These are phyloP conservation scores for Petaurus breviceps DNA, from an alignment of 2,113 vertebrate genomes.

Conservation along the genomic window DNA sequence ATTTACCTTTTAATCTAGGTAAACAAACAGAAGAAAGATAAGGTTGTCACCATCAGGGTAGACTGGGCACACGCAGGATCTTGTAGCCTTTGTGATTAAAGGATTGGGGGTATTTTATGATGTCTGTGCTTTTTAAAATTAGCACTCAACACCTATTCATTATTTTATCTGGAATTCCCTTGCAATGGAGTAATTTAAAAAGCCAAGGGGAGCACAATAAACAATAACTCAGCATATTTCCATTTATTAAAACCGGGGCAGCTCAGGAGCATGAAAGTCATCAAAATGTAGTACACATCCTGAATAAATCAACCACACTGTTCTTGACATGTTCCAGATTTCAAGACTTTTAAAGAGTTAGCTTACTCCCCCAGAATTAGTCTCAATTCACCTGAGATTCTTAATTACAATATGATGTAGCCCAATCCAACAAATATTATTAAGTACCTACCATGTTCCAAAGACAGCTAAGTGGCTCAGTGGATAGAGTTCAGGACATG, in stretches of 20 bases:
- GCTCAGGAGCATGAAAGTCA: neutral
- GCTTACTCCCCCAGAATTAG: neutral
- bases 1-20: conserved; percentile 72
- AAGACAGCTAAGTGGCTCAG: neutral
- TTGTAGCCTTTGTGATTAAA: neutral
- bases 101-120: neutral
- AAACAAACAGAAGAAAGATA: conserved; percentile 66
- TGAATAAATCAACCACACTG: neutral
- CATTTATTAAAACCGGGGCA: neutral
- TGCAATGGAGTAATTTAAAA: neutral
- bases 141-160: neutral
- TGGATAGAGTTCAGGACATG: neutral
- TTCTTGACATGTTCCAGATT: neutral
- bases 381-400: neutral
- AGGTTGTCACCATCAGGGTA: neutral
- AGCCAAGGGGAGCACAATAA: neutral
- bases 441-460: neutral
- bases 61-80: neutral
- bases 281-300: neutral
- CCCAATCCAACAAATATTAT: neutral
- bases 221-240: neutral
- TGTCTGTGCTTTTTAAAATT: neutral
- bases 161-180: conserved; percentile 19
- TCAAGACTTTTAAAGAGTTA: neutral
- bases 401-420: neutral